phyloP scores from a whole-genome alignment of 2,797 vertebrate species.

The Tangara arthus region DNA sequence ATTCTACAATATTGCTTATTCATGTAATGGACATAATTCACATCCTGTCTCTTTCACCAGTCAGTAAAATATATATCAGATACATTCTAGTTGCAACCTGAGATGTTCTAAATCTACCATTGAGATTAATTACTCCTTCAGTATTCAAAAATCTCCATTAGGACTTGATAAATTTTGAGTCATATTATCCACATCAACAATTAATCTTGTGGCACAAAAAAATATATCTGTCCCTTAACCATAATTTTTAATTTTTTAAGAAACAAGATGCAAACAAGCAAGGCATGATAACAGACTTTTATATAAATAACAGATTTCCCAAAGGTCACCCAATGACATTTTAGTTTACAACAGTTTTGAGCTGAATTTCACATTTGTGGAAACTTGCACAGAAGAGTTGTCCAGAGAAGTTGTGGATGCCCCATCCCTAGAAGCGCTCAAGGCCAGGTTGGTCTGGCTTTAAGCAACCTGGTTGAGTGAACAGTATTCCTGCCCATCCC shows the following conservation, averaged over 20 bases:
- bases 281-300: not conserved
- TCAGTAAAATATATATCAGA: not conserved
- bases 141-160: not conserved
- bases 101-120: not conserved
- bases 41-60: not conserved
- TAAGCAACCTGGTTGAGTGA: not conserved
- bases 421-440: not conserved
- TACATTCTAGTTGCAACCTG: not conserved
- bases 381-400: not conserved
- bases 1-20: not conserved
- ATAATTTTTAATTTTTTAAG: not conserved
- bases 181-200: not conserved
- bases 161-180: not conserved
- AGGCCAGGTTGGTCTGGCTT: accelerated
- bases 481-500: not conserved
- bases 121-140: not conserved
- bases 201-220: not conserved
- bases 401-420: not conserved
- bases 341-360: not conserved
- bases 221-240: not conserved
- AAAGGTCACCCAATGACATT: not conserved
- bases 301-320: not conserved
- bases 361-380: not conserved
- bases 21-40: not conserved
- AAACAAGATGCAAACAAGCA: not conserved